phyloP scores from a whole-genome alignment of 2,797 vertebrate genomes.

The Diplodus sargus region DNA sequence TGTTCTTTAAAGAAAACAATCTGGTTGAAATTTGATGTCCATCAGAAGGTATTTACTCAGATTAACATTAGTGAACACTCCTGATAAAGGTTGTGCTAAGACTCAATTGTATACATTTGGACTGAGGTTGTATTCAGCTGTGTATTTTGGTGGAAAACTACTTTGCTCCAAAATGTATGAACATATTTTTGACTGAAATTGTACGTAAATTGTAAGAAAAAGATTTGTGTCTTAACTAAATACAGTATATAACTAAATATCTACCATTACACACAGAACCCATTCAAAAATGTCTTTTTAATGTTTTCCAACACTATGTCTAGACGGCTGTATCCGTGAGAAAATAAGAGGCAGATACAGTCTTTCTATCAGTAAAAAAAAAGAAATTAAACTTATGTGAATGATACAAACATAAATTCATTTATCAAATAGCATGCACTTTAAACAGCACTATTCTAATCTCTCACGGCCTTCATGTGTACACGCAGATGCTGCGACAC shows the following conservation, averaged over 20 bases:
- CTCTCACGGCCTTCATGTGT: constrained; percentile 16
- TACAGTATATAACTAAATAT: not conserved
- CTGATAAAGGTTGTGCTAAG: not conserved
- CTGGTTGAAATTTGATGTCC: not conserved
- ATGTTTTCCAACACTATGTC: not conserved
- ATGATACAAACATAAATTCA: not conserved
- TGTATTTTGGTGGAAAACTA: not conserved
- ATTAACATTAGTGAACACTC: not conserved
- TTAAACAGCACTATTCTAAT: constrained; percentile 1
- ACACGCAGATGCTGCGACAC: constrained; percentile 68
- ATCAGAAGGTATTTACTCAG: not conserved
- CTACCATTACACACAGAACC: not conserved
- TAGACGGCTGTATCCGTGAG: not conserved
- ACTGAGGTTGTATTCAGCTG: not conserved
- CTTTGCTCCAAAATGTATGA: not conserved
- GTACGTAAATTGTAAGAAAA: not conserved
- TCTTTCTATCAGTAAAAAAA: not conserved
- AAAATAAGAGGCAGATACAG: not conserved
- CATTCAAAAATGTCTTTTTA: not conserved
- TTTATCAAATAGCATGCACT: not conserved
- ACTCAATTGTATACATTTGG: not conserved
- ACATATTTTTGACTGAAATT: not conserved
- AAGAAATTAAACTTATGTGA: not conserved
- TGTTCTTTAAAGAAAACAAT: not conserved
- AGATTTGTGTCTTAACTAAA: not conserved